Conservation (phyloP, 1,140 invertebrate species). For the Diplogasteroides magnus region DNA sequence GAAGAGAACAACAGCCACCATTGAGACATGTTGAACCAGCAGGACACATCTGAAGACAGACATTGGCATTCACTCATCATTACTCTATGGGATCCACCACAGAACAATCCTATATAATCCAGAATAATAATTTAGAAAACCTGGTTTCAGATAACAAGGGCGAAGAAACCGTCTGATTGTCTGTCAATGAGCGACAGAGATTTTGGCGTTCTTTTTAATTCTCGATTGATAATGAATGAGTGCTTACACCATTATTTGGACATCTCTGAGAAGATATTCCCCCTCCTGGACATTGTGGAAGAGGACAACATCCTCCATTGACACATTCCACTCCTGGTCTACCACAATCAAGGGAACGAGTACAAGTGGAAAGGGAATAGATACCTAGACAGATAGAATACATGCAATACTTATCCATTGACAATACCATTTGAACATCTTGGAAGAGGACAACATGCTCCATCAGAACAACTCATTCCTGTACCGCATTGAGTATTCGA, state of each 20-base stretch:
- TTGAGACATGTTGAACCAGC: slow-evolving; percentile 36
- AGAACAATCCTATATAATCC: no score
- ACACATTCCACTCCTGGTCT: slow-evolving; percentile 37
- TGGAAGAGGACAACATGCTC: slow-evolving; percentile 35
- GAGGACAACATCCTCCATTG: slow-evolving; percentile 44
- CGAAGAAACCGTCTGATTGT: neutral
- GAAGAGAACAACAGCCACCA: slow-evolving; percentile 40
- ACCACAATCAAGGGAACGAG: slow-evolving; percentile 37
- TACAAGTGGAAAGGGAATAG: slow-evolving; percentile 29
- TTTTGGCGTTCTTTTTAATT: slow-evolving; percentile 7
- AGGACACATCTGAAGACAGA: slow-evolving; percentile 12
- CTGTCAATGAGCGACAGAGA: slow-evolving; percentile 29
- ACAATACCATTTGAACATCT: slow-evolving; percentile 20
- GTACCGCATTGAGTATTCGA: slow-evolving; percentile 18
- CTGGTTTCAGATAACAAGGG: no score
- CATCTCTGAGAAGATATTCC: slow-evolving; percentile 24
- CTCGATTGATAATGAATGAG: no score
- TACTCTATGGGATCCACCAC: no score
- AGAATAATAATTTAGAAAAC: no score
- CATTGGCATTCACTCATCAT: no score
- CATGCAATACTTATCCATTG: neutral
- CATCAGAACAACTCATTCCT: slow-evolving; percentile 27
- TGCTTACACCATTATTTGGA: no score
- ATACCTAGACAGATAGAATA: neutral
- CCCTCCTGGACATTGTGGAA: slow-evolving; percentile 34